Evolutionary conservation across 2,888 invertebrate genomes (phyloP).

Genomic region (Phortica magna): DNA sequence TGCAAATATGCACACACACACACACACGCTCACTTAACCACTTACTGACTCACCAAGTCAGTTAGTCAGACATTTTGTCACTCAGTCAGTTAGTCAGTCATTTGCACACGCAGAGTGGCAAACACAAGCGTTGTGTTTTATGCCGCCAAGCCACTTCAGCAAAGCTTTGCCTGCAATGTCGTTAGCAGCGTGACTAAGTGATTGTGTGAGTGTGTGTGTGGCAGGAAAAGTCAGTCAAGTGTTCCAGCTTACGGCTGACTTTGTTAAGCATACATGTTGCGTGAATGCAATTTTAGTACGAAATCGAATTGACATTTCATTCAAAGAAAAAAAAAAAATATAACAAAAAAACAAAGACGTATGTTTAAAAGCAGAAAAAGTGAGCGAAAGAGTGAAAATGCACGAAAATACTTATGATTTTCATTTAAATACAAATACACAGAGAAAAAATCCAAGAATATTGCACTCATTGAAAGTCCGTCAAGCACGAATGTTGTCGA

Average conservation of each 20-base stretch:
- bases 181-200: not conserved
- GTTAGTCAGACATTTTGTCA: not conserved
- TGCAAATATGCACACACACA: not conserved
- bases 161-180: not conserved
- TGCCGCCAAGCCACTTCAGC: not conserved
- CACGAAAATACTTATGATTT: no score
- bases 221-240: not conserved
- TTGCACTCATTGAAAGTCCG: no score
- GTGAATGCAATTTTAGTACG: no score
- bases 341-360: not conserved
- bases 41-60: not conserved
- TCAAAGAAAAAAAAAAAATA: not conserved
- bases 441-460: no score
- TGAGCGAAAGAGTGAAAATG: not conserved
- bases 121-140: not conserved
- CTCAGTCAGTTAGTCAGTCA: not conserved
- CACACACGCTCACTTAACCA: not conserved
- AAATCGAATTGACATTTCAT: not conserved
- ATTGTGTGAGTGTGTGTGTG: not conserved
- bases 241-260: not conserved
- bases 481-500: no score
- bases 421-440: no score
- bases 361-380: not conserved
- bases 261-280: no score
- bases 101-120: not conserved